Evolutionary conservation across 2,797 vertebrate species (phyloP).

Genomic region (Thamnophis elegans): DNA sequence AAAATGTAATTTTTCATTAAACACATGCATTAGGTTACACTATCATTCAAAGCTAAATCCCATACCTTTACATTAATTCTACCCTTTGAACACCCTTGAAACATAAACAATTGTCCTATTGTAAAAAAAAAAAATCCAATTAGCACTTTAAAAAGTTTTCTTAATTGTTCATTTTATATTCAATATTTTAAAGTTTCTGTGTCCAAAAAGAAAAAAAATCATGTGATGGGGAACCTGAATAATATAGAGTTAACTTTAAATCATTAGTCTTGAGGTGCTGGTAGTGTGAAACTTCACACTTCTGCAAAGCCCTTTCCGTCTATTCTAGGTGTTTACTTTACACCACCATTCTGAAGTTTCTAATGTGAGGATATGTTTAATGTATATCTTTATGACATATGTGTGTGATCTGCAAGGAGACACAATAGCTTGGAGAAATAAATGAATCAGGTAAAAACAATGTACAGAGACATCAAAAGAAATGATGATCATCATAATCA

Average conservation of each 20-base stretch:
- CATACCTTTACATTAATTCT: neutral
- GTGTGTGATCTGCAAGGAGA: conserved; percentile 31
- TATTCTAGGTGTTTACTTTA: conserved; percentile 47
- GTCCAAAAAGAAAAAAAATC: neutral
- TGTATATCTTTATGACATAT: conserved; percentile 22
- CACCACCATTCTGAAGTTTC: conserved; percentile 25
- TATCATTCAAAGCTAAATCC: neutral
- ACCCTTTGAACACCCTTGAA: neutral
- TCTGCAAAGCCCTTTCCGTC: neutral
- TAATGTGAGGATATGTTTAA: conserved; percentile 55
- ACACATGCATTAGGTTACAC: neutral
- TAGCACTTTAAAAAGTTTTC: neutral
- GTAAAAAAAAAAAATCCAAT: neutral
- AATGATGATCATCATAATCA: neutral
- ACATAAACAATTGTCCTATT: neutral
- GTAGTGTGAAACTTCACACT: conserved; percentile 37
- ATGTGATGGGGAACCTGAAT: neutral
- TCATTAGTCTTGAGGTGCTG: conserved; percentile 12
- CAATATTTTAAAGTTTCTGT: neutral
- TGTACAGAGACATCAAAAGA: fast-evolving
- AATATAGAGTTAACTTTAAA: conserved; percentile 34
- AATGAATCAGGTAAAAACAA: conserved; percentile 31
- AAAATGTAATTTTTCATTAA: neutral
- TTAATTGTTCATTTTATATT: neutral
- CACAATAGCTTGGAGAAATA: conserved; percentile 15